Evolutionary conservation across 2,888 invertebrate species (phyloP), one percentile per base, ranked within the genome.

Genomic region (Patella caerulea): DNA sequence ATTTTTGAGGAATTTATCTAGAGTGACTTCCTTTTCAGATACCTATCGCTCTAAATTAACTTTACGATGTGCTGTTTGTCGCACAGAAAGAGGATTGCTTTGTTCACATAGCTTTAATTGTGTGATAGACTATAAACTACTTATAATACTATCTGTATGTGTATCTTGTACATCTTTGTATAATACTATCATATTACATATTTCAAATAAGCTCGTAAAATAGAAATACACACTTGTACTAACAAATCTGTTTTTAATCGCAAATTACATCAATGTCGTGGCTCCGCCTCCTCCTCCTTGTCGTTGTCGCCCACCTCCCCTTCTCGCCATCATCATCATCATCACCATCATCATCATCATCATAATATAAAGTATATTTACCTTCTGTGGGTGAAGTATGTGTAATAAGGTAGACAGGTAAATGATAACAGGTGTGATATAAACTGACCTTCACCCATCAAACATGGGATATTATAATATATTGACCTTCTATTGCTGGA

Each of bases 271-370:
- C 54, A 56, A 70, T 65, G 65, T 79, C n/a, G 53, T 75, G 70
- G 59, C 69, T 65, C 55, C 72, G 2, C 24, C 70, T 24, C 24
- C 15, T 72, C 11, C 4, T 59, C 24, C 52, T 77, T 34, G 7
- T 34, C 19, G 34, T 72, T 45, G 52, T 59, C 52, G 45, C 11
- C n/a, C 45, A 2, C 24, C 45, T 78, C 72, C 70, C 24, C 45
- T 78, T 71, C 70, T 52, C 54, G 72, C 54, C 54, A 75, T 45
- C 34, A 45, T 45, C 34, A 45, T 5, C 34, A 45, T 34, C 74
- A 70, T 78, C 71, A 73, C 76, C 71, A 73, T 78, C 72, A 73
- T 75, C 69, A 69, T 78, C 72, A 75, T 76, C 65, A 71, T 54
- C 12, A 9, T 54, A 12, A 80, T 70, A 19, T 29, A 29, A 11